Percentiles rank a stretch among this genome's conserved stretches.
Evolutionary conservation across 2,113 vertebrate genomes (phyloP).

Genomic region (Ictalurus furcatus): DNA sequence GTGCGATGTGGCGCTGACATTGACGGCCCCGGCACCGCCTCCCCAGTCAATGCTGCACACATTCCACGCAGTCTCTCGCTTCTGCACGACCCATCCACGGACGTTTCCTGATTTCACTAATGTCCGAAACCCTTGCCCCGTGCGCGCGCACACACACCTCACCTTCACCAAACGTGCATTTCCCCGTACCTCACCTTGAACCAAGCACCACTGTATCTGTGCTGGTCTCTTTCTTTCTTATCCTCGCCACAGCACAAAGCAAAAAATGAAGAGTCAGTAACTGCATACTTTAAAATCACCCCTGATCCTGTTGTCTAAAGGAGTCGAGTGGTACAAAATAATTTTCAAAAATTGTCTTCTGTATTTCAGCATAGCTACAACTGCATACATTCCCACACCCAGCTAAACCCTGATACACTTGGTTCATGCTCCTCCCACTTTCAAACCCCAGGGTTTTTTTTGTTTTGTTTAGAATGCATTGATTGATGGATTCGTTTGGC

Average conservation of each 20-base stretch:
- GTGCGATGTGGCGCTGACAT: too few species aligned
- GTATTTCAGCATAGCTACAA: not conserved
- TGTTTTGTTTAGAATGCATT: not conserved
- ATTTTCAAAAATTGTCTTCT: not conserved
- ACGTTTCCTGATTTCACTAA: too few species aligned
- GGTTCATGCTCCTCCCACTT: not conserved
- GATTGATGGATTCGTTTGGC: not conserved
- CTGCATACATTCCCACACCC: not conserved
- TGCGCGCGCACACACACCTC: too few species aligned
- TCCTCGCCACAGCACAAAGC: not conserved
- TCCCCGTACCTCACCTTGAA: too few species aligned
- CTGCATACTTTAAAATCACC: not conserved
- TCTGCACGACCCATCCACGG: too few species aligned
- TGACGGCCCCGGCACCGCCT: too few species aligned
- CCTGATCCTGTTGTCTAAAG: not conserved
- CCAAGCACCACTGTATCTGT: too few species aligned
- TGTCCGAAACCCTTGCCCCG: too few species aligned
- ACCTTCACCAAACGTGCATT: too few species aligned
- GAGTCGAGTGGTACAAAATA: not conserved
- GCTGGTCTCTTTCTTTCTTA: too few species aligned
- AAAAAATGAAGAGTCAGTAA: not conserved
- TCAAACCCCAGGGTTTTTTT: not conserved
- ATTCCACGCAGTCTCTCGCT: too few species aligned
- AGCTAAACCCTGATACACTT: not conserved
- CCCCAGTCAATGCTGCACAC: too few species aligned